Evolutionary conservation across 2,113 vertebrate genomes (phyloP), one percentile per base, ranked within the genome.

Genomic region (Albula goreensis): DNA sequence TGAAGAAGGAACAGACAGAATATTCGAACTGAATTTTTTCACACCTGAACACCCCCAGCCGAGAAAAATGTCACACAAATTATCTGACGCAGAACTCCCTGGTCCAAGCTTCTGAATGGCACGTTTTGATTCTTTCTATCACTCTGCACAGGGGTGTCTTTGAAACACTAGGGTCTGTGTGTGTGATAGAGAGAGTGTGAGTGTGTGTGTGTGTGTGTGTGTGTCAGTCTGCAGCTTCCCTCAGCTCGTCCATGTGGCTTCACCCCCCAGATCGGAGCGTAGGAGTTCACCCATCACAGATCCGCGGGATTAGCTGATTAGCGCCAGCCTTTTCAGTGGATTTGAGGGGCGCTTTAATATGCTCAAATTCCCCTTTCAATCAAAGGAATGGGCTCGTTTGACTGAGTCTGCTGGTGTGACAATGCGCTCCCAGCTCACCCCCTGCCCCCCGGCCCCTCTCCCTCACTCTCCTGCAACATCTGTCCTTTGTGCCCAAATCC

Each of bases 401-500:
- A 79, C 81, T 83, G 85, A 80, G 79, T 70, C 85, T 89, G 89
- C 85, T 31, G 49, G 91, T 90, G 89, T 90, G 88, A 93, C 91
- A 92, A 89, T 91, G 25, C 66, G 84, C 60, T 78, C 80, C 74
- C 82, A 12, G 57, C 22, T 19, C 22, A 52, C 83, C 90, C 92
- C 81, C 86, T 80, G 89, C 50, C 19, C 6, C 25, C 22, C 82
- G 82, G 84, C 89, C 89, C 91, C 82, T 90, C 89, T 89, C 89
- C 87, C 85, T 78, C 63, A 10, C 77, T n/a, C 19, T 52, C 90
- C 92, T 91, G 63, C 90, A 94, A 93, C 93, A 94, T 94, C 93
- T 94, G 93, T 92, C 92, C 93, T 90, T 94, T 94, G 92, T 94
- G 91, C 90, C 82, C 89, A 93, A 94, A 95, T 94, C 94, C 90